Evolutionary conservation across 2,888 invertebrate species (phyloP).

Genomic region (Sthenelais limicola): DNA sequence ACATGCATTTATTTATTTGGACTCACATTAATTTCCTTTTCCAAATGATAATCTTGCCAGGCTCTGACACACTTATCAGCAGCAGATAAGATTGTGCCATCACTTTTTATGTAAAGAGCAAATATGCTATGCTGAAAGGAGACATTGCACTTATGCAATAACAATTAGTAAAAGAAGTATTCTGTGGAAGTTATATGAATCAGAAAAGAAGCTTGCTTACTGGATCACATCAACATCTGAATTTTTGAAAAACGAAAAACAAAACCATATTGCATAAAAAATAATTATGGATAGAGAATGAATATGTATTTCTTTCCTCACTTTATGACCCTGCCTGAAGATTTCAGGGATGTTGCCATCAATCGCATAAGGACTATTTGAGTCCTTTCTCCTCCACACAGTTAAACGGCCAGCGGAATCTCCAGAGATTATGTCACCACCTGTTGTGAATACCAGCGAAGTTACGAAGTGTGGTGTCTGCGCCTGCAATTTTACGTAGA

Average conservation of each 20-base stretch:
- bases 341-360: slow-evolving; percentile 50
- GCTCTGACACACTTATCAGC: slow-evolving; percentile 87
- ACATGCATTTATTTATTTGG: too few relatives aligned
- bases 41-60: too few relatives aligned
- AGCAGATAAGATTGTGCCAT: slow-evolving; percentile 90
- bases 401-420: slow-evolving; percentile 94
- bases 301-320: background rate
- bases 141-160: too few relatives aligned
- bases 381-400: slow-evolving; percentile 90
- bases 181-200: too few relatives aligned
- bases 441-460: slow-evolving; percentile 88
- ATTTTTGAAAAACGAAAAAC: too few relatives aligned
- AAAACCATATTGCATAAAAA: too few relatives aligned
- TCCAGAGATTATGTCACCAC: slow-evolving; percentile 92
- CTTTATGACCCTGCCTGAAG: slow-evolving; percentile 55
- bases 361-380: slow-evolving; percentile 80
- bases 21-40: too few relatives aligned
- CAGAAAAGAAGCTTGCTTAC: too few relatives aligned
- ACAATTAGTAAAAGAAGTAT: too few relatives aligned
- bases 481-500: too few relatives aligned
- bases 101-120: slow-evolving; percentile 88
- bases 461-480: slow-evolving; percentile 74
- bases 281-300: too few relatives aligned
- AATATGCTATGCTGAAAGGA: slow-evolving; percentile 76
- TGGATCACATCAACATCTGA: too few relatives aligned